Evolutionary conservation across 2,797 vertebrate species (phyloP).

Genomic region (Chelmon rostratus): DNA sequence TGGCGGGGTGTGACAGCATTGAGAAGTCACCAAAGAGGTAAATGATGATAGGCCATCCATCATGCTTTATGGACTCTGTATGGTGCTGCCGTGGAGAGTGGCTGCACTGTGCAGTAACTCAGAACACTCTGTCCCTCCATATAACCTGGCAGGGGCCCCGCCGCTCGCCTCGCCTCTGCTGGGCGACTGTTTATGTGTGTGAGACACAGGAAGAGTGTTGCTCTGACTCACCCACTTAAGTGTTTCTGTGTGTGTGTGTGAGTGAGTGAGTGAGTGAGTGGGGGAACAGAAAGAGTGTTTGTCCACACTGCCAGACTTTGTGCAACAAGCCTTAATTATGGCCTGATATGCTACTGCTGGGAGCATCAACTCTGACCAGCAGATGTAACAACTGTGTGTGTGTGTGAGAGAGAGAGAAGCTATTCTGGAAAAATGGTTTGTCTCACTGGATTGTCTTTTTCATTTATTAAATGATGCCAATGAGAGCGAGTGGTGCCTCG

Average conservation of each 20-base stretch:
- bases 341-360: slow-evolving; percentile 69
- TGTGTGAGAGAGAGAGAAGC: neutral
- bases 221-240: slow-evolving; percentile 73
- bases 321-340: slow-evolving; percentile 75
- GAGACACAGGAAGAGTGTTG: slow-evolving; percentile 59
- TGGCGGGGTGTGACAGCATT: slow-evolving; percentile 82
- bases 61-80: slow-evolving; percentile 85
- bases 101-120: slow-evolving; percentile 82
- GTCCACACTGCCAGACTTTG: slow-evolving; percentile 75
- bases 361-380: slow-evolving; percentile 66
- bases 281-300: slow-evolving; percentile 54
- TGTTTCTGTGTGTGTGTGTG: slow-evolving; percentile 37
- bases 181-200: slow-evolving; percentile 67
- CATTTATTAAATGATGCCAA: neutral
- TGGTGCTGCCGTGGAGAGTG: slow-evolving; percentile 80
- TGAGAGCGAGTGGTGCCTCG: neutral
- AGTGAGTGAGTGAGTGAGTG: slow-evolving; percentile 26
- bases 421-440: neutral
- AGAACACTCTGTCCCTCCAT: slow-evolving; percentile 82
- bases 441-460: neutral
- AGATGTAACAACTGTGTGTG: slow-evolving; percentile 38
- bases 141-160: slow-evolving; percentile 76
- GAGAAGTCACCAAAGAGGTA: slow-evolving; percentile 86
- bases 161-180: slow-evolving; percentile 64
- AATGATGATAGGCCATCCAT: slow-evolving; percentile 85